phyloP scores from a whole-genome alignment of 2,797 vertebrate species.

The Coracias cyanogaster region DNA sequence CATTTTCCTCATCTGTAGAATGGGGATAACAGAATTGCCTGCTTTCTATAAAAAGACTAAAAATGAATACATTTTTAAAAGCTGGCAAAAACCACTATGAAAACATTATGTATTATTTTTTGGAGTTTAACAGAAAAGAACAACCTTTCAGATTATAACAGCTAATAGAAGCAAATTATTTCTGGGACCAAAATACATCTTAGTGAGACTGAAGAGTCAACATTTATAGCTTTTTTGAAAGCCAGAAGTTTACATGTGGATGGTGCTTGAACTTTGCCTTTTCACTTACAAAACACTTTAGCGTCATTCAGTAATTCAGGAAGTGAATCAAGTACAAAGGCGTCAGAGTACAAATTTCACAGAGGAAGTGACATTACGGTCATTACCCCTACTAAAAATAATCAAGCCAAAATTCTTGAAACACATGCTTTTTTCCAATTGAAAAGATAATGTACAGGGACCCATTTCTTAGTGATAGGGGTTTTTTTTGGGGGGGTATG shows the following conservation, averaged over 20 bases:
- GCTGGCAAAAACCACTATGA: neutral
- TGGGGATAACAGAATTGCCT: neutral
- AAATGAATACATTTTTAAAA: neutral
- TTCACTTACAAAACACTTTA: neutral
- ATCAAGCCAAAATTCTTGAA: neutral
- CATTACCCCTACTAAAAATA: neutral
- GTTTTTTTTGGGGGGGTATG: rapidly evolving
- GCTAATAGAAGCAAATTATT: neutral
- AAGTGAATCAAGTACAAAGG: neutral
- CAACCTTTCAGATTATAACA: neutral
- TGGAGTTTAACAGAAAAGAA: neutral
- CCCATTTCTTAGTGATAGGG: neutral
- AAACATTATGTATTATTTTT: neutral
- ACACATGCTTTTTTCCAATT: rapidly evolving
- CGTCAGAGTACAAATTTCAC: neutral
- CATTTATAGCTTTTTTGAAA: neutral
- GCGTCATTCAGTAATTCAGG: neutral
- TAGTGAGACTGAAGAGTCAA: neutral
- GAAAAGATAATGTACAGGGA: neutral
- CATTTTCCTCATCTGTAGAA: neutral
- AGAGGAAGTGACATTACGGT: neutral
- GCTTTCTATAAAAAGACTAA: neutral
- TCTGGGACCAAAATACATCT: neutral
- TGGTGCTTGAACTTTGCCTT: neutral
- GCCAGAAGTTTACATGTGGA: neutral